phyloP scores from a whole-genome alignment of 2,113 vertebrate species.

The Serilophus lunatus region DNA sequence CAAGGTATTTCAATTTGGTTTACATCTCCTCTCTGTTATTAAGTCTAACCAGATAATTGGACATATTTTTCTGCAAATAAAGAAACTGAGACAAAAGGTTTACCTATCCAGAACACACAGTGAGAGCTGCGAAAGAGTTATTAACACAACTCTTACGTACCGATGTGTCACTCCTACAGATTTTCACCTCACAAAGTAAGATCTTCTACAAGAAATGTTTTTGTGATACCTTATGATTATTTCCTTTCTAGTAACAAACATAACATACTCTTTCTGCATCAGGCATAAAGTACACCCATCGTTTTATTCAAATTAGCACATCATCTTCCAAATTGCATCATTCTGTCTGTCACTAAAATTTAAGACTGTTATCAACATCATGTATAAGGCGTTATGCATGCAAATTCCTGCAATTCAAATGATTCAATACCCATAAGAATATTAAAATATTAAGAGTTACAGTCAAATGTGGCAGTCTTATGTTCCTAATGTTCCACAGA shows the following conservation, averaged over 20 bases:
- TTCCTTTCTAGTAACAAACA: not conserved
- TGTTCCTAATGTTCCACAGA: not conserved
- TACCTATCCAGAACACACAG: not conserved
- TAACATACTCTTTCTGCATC: not conserved
- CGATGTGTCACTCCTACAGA: not conserved
- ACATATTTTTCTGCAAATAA: not conserved
- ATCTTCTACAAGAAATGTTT: not conserved
- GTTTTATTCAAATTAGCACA: not conserved
- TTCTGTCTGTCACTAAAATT: not conserved
- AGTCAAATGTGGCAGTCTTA: not conserved
- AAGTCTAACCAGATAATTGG: not conserved
- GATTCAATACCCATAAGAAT: not conserved
- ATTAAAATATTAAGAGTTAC: not conserved
- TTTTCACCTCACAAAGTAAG: not conserved
- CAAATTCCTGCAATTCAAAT: not conserved
- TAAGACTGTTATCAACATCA: not conserved
- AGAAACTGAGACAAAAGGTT: not conserved
- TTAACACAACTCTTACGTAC: not conserved
- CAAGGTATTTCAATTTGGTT: not conserved
- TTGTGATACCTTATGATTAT: not conserved
- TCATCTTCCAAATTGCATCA: not conserved
- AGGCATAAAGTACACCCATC: not conserved
- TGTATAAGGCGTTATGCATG: not conserved
- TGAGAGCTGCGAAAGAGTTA: not conserved
- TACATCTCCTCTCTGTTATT: not conserved